Conservation (phyloP, 2,113 vertebrate species). For the Lepisosteus oculatus region DNA sequence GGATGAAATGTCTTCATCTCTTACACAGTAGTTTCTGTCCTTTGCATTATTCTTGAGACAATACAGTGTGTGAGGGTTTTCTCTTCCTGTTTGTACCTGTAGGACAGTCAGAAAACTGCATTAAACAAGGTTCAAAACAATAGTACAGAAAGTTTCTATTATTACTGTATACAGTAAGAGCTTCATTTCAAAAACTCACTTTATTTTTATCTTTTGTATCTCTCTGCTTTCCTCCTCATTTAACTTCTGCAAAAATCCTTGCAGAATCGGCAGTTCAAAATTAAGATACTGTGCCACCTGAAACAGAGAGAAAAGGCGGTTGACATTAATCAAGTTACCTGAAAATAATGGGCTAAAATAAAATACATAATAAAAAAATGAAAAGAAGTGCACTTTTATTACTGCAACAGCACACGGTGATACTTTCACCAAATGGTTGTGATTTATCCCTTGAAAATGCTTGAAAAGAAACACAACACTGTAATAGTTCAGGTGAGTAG, state of each 20-base stretch:
- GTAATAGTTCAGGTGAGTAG: no score
- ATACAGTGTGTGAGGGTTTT: slow-evolving; percentile 62
- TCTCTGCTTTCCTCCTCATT: slow-evolving; percentile 77
- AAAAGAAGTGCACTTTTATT: background rate
- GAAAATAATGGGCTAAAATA: background rate
- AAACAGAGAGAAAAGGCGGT: background rate
- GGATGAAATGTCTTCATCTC: no score
- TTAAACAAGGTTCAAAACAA: slow-evolving; percentile 15
- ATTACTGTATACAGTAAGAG: no score
- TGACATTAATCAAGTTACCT: background rate
- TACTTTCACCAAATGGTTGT: no score
- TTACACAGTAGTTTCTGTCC: slow-evolving; percentile 81
- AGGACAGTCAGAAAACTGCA: slow-evolving; percentile 23
- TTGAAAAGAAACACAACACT: no score
- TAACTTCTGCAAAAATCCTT: slow-evolving; percentile 75
- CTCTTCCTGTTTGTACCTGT: slow-evolving; percentile 74
- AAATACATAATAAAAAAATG: background rate
- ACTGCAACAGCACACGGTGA: no score
- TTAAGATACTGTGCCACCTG: slow-evolving; percentile 91
- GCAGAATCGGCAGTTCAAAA: slow-evolving; percentile 78
- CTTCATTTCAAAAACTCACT: slow-evolving; percentile 56
- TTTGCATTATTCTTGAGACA: slow-evolving; percentile 50
- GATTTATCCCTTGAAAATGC: no score
- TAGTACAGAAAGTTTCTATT: background rate
- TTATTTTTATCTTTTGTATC: slow-evolving; percentile 65